phyloP scores from a whole-genome alignment of 2,888 invertebrate genomes.

The Pandemis heparana region DNA sequence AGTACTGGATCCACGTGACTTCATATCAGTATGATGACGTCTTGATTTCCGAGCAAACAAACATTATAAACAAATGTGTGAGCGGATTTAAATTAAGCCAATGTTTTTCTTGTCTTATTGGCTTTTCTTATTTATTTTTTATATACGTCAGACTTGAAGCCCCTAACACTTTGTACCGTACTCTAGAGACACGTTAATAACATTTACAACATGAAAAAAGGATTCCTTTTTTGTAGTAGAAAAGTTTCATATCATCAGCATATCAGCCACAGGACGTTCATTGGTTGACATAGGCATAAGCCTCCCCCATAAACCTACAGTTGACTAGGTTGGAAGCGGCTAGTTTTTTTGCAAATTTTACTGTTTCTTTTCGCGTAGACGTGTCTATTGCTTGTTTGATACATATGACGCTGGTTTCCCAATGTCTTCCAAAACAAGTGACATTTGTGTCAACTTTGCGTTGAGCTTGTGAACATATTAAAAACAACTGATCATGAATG shows the following conservation, averaged over 20 bases:
- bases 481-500: neutral
- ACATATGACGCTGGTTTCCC: neutral
- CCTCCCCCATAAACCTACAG: too few species aligned
- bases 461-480: neutral
- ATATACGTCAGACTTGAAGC: neutral
- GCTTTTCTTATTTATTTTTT: neutral
- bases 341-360: too few species aligned
- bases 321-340: too few species aligned
- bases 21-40: neutral
- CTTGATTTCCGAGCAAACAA: neutral
- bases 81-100: neutral
- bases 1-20: neutral
- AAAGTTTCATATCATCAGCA: too few species aligned
- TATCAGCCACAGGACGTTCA: too few species aligned
- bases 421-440: neutral
- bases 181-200: neutral
- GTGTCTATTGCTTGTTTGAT: neutral
- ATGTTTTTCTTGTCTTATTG: conserved; percentile 1
- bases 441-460: neutral
- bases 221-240: too few species aligned
- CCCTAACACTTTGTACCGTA: neutral
- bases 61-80: conserved; percentile 9
- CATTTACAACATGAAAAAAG: too few species aligned
- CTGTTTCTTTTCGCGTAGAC: neutral
- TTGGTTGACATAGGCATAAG: too few species aligned